Percentiles rank a stretch among this genome's conserved stretches.
Conservation (phyloP, 2,888 invertebrate species). For the Nasonia oneida region DNA sequence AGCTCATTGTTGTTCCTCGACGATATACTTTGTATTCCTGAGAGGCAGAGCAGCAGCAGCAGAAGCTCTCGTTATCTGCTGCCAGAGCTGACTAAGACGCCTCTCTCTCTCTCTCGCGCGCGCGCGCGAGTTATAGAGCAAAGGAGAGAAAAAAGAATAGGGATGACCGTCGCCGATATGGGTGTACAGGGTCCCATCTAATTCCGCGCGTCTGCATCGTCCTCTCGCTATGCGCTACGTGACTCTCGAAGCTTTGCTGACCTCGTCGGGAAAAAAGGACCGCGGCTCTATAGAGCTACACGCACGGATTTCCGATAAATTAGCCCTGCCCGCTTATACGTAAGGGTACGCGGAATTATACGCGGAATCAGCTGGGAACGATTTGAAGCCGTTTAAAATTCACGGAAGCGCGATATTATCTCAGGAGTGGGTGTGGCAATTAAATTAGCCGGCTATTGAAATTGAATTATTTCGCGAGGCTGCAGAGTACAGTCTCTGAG, state of each 20-base stretch:
- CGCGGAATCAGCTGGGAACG: constrained; percentile 40
- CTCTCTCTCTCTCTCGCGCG: no score
- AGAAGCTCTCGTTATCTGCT: constrained; percentile 1
- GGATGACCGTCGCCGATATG: not conserved
- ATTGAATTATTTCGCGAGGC: constrained; percentile 73
- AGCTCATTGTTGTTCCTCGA: constrained; percentile 32
- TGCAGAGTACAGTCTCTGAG: constrained; percentile 62
- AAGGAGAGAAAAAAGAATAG: not conserved
- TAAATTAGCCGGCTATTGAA: constrained; percentile 73
- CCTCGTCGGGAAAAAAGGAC: not conserved
- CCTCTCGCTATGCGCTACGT: not conserved
- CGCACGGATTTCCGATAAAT: not conserved
- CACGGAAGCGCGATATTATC: constrained; percentile 70
- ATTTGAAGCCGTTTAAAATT: constrained; percentile 65
- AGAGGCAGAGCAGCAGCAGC: not conserved
- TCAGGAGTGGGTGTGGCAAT: constrained; percentile 66
- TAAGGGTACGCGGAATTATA: not conserved
- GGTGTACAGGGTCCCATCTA: not conserved
- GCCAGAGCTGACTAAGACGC: constrained; percentile 40
- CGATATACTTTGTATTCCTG: constrained; percentile 43
- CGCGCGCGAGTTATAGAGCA: not conserved
- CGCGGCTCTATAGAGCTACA: not conserved
- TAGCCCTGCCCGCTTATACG: not conserved
- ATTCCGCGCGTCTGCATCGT: not conserved
- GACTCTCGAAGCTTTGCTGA: not conserved